Conservation (phyloP, 2,113 vertebrate genomes). For the Rhinogobius similis region DNA sequence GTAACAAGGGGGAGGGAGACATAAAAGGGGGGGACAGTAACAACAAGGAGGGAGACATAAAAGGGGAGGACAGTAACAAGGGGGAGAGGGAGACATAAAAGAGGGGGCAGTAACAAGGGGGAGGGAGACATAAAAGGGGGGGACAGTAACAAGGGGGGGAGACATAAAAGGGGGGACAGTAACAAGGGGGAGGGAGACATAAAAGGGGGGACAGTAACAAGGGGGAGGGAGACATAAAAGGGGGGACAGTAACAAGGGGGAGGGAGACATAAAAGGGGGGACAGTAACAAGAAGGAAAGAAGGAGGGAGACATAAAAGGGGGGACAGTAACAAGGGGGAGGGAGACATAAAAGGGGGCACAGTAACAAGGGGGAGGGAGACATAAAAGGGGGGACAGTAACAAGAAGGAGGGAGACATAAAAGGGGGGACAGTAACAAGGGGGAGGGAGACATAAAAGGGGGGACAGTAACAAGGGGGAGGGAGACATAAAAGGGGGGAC, state of each 20-base stretch:
- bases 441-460: too few species aligned
- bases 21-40: slow-evolving; percentile 51
- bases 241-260: background rate
- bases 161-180: slow-evolving; percentile 36
- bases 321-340: too few species aligned
- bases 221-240: background rate
- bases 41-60: slow-evolving; percentile 55
- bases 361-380: too few species aligned
- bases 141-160: background rate
- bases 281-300: too few species aligned
- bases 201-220: background rate
- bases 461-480: too few species aligned
- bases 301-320: too few species aligned
- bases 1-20: slow-evolving; percentile 39
- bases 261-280: too few species aligned
- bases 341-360: too few species aligned
- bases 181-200: background rate
- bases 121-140: slow-evolving; percentile 13
- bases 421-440: too few species aligned
- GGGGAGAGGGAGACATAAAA: slow-evolving; percentile 55
- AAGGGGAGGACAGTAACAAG: slow-evolving; percentile 36
- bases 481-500: too few species aligned
- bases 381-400: too few species aligned
- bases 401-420: too few species aligned
- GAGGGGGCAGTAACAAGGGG: slow-evolving; percentile 40